Conservation (phyloP, 2,888 invertebrate species). For the Panzeria rudis region DNA sequence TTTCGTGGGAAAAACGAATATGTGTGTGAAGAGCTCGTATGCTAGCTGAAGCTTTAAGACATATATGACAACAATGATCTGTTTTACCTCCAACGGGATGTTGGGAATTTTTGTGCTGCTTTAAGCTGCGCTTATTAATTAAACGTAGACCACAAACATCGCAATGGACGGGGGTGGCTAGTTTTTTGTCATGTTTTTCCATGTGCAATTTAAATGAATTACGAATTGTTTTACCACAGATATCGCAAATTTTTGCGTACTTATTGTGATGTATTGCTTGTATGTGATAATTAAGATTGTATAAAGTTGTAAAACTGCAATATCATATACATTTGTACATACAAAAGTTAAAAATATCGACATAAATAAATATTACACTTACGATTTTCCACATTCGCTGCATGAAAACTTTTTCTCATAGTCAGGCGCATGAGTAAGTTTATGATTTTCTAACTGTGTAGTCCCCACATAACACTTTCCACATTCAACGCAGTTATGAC, state of each 20-base stretch:
- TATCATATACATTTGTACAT: not conserved
- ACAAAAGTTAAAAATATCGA: no score
- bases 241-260: not conserved
- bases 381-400: slow-evolving; percentile 17
- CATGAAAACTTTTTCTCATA: no score
- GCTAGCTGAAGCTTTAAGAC: slow-evolving; percentile 80
- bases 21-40: slow-evolving; percentile 80
- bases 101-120: slow-evolving; percentile 76
- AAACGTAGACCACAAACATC: slow-evolving; percentile 81
- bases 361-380: no score
- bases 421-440: no score
- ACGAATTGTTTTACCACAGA: slow-evolving; percentile 64
- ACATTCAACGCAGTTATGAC: not conserved
- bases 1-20: slow-evolving; percentile 80
- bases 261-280: not conserved
- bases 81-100: slow-evolving; percentile 76
- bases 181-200: slow-evolving; percentile 78
- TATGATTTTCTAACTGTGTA: no score
- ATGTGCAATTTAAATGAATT: slow-evolving; percentile 79
- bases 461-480: no score
- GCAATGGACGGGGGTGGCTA: slow-evolving; percentile 78
- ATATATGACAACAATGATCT: slow-evolving; percentile 79
- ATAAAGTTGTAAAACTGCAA: slow-evolving; percentile 16
- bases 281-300: not conserved
- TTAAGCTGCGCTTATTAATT: slow-evolving; percentile 78